Evolutionary conservation across 2,888 invertebrate species (phyloP).

Genomic region (Bombylius major): DNA sequence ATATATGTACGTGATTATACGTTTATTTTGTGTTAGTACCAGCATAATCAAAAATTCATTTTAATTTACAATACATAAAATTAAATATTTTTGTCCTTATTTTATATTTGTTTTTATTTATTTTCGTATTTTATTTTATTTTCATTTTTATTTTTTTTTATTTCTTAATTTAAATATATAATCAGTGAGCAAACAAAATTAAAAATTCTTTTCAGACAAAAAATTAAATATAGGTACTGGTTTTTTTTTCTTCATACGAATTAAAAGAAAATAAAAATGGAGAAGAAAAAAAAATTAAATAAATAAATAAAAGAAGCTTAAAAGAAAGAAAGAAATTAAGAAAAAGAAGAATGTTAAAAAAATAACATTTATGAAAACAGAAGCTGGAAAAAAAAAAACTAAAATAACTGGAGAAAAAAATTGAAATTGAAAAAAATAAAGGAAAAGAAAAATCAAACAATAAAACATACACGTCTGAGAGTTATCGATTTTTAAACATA

Average conservation of each 20-base stretch:
- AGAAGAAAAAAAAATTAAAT: too few relatives aligned
- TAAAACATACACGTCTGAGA: slow-evolving; percentile 13
- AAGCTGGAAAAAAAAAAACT: too few relatives aligned
- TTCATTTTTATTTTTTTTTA: background rate
- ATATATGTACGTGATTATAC: background rate
- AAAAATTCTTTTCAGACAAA: background rate
- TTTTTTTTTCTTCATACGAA: too few relatives aligned
- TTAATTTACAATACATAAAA: background rate
- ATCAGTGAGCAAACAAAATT: background rate
- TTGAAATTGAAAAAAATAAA: background rate
- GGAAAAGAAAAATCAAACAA: slow-evolving; percentile 9
- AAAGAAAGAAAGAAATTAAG: too few relatives aligned
- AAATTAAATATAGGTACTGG: background rate
- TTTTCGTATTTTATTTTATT: background rate
- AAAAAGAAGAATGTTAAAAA: too few relatives aligned
- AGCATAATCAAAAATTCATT: background rate
- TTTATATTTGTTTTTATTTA: background rate
- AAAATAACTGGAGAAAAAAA: too few relatives aligned
- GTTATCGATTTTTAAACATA: slow-evolving; percentile 14
- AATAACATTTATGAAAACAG: too few relatives aligned
- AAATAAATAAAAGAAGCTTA: too few relatives aligned
- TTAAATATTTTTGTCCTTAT: background rate
- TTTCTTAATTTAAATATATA: background rate
- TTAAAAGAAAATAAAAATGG: too few relatives aligned
- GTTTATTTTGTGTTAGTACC: background rate